phyloP scores from a whole-genome alignment of 2,888 invertebrate genomes.

The Pristionchus mayeri region DNA sequence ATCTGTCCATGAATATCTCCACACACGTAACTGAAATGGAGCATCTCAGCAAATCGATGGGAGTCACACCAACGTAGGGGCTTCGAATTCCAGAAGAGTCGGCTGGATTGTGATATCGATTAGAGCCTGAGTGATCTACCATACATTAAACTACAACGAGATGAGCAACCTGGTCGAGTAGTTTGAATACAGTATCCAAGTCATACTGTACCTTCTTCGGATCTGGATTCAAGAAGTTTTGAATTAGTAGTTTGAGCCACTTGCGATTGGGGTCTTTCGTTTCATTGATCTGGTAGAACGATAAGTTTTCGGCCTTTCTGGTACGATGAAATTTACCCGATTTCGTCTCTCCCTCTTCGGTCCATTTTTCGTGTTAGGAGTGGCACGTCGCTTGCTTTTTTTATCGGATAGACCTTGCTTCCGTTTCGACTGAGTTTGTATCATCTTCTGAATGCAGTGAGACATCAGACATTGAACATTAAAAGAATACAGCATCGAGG shows the following conservation, averaged over 20 bases:
- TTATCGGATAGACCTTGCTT: no score
- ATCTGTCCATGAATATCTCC: slow-evolving; percentile 47
- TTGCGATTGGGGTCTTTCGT: not conserved
- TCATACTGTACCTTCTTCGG: slow-evolving; percentile 1
- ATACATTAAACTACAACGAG: not conserved
- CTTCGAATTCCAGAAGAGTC: slow-evolving; percentile 31
- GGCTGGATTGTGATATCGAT: not conserved
- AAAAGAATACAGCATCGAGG: no score
- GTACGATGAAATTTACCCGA: no score
- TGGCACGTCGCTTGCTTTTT: no score
- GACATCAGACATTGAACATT: no score
- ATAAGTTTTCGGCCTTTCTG: no score
- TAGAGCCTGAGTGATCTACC: not conserved
- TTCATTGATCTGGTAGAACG: not conserved
- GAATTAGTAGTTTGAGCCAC: not conserved
- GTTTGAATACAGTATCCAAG: not conserved
- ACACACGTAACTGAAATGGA: slow-evolving; percentile 20
- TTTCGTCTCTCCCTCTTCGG: no score
- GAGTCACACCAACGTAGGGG: no score
- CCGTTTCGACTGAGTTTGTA: no score
- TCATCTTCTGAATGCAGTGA: no score
- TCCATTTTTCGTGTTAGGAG: no score
- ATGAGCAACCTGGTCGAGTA: not conserved
- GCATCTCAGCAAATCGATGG: no score
- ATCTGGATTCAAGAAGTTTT: not conserved